Conservation (phyloP, 92 coral and sea anemone genomes). For the Porites cylindrica region DNA sequence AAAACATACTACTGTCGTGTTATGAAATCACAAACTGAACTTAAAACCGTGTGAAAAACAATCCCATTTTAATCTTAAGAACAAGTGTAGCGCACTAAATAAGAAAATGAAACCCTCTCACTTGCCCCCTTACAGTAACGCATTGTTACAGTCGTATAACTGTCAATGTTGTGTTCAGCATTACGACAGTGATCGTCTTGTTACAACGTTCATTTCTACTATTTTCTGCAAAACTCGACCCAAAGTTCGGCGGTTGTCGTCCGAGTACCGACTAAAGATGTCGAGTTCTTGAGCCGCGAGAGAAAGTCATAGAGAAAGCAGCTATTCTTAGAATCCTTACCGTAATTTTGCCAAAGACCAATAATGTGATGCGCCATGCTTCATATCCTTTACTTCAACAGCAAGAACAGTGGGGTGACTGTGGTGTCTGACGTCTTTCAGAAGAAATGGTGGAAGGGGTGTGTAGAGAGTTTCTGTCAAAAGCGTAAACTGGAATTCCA, state of each 20-base stretch:
- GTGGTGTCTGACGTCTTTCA: slow-evolving; percentile 54
- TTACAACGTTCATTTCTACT: background rate
- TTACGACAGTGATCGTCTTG: no score
- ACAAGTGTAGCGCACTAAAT: no score
- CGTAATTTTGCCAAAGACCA: slow-evolving; percentile 94
- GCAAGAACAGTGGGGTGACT: slow-evolving; percentile 81
- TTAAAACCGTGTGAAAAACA: no score
- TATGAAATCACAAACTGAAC: no score
- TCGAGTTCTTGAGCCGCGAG: no score
- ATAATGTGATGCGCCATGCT: slow-evolving; percentile 90
- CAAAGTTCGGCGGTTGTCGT: background rate
- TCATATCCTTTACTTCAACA: slow-evolving; percentile 93
- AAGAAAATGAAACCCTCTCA: no score
- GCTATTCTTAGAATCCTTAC: slow-evolving; percentile 34
- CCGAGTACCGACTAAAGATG: background rate
- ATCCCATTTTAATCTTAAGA: no score
- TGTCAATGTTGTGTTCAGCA: no score
- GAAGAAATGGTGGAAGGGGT: slow-evolving; percentile 71
- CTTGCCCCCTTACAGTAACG: no score
- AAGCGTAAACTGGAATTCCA: slow-evolving; percentile 88
- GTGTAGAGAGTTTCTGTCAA: slow-evolving; percentile 89
- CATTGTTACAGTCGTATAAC: no score
- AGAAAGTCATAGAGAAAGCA: background rate
- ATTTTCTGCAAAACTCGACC: background rate
- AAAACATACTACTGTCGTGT: no score